phyloP scores from a whole-genome alignment of 1,140 invertebrate species.

The Thrips palmi region DNA sequence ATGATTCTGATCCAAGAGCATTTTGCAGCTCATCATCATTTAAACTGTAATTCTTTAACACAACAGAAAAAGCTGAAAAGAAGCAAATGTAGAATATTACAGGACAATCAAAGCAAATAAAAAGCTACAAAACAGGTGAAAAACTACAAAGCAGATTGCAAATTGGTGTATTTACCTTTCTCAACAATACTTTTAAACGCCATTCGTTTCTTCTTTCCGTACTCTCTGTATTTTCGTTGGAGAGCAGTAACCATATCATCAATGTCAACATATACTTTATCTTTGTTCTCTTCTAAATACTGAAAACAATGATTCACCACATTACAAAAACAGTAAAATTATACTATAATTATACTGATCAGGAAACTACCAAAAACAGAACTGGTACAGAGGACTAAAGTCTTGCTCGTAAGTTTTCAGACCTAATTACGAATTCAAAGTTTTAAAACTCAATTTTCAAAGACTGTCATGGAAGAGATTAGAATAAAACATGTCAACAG shows the following conservation, averaged over 20 bases:
- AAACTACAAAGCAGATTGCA: conserved; percentile 14
- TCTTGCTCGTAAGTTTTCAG: no score
- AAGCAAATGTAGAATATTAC: conserved; percentile 1
- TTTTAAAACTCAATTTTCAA: not conserved
- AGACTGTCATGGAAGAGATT: not conserved
- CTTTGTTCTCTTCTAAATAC: conserved; percentile 50
- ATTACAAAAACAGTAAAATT: no score
- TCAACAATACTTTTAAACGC: conserved; percentile 45
- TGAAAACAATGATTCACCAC: conserved; percentile 19
- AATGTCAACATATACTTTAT: conserved; percentile 50
- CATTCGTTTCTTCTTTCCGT: conserved; percentile 41
- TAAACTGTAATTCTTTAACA: conserved; percentile 33
- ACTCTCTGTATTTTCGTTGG: conserved; percentile 47
- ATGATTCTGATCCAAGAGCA: conserved; percentile 32
- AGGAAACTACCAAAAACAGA: no score
- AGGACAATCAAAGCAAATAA: not conserved
- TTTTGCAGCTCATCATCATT: conserved; percentile 33
- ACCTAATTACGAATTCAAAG: not conserved
- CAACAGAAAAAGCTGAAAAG: conserved; percentile 28
- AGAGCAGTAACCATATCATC: conserved; percentile 51
- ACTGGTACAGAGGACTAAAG: no score
- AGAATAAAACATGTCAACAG: no score
- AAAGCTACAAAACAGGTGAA: conserved; percentile 8
- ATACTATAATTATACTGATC: no score
- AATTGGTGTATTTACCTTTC: conserved; percentile 29